phyloP scores from a whole-genome alignment of 2,113 vertebrate species.

The Coryphaenoides rupestris region DNA sequence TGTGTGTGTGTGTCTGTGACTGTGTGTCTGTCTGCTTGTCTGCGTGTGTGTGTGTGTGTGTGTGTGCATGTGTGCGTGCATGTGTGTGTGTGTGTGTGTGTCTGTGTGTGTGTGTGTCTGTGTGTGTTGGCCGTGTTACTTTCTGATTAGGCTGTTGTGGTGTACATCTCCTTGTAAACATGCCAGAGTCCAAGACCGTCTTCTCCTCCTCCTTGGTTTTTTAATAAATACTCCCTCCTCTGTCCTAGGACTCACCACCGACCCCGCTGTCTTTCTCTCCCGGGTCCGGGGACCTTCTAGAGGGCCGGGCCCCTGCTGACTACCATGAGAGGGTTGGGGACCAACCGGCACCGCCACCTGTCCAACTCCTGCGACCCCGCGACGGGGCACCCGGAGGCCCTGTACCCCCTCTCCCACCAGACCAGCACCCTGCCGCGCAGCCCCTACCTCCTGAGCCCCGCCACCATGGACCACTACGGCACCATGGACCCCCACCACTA shows the following conservation, averaged over 20 bases:
- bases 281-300: conserved; percentile 66
- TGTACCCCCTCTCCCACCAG: conserved; percentile 78
- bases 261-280: conserved; percentile 40
- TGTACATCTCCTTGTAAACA: not conserved
- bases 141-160: too few species aligned
- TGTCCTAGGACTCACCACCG: conserved; percentile 52
- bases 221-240: too few species aligned
- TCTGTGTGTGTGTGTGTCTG: conserved; percentile 6
- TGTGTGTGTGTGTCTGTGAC: not conserved
- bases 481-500: conserved; percentile 83
- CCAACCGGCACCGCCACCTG: conserved; percentile 88
- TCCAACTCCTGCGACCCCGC: conserved; percentile 88
- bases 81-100: too few species aligned
- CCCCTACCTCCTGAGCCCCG: conserved; percentile 86
- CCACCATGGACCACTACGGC: conserved; percentile 83
- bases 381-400: conserved; percentile 71
- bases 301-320: conserved; percentile 60
- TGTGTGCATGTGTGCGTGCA: too few species aligned
- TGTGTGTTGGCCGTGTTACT: conserved; percentile 7
- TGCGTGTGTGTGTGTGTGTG: too few species aligned
- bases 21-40: conserved; percentile 7
- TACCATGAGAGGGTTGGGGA: conserved; percentile 95
- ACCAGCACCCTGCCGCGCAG: conserved; percentile 78
- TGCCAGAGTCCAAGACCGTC: conserved; percentile 15
- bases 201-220: too few species aligned